Conservation (phyloP, 2,888 invertebrate species). For the Ophraella communa region DNA sequence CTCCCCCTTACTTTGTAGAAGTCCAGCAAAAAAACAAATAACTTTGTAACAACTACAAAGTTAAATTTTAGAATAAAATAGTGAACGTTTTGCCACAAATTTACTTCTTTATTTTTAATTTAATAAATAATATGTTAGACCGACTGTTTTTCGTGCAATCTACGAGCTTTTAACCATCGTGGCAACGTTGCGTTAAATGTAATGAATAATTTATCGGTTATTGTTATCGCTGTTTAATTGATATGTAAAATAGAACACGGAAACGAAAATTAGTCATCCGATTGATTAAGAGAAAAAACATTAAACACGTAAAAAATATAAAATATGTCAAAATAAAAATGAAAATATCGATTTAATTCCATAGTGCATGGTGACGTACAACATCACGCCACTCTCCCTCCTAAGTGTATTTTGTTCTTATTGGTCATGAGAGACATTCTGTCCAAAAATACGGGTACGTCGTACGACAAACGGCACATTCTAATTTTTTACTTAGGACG, state of each 20-base stretch:
- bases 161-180: not conserved
- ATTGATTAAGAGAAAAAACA: not conserved
- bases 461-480: constrained; percentile 29
- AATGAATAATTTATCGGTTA: constrained; percentile 2
- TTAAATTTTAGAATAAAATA: no score
- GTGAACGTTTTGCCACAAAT: no score
- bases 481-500: constrained; percentile 29
- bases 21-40: no score
- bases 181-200: not conserved
- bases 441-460: constrained; percentile 46
- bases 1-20: no score
- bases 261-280: not conserved
- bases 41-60: no score
- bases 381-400: constrained; percentile 49
- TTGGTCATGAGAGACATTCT: constrained; percentile 37
- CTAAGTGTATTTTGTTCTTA: constrained; percentile 34
- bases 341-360: constrained; percentile 44
- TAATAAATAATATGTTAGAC: no score
- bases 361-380: constrained; percentile 45
- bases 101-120: no score
- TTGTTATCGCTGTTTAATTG: not conserved
- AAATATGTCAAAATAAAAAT: constrained; percentile 9
- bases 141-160: not conserved
- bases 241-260: not conserved
- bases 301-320: not conserved